Conservation (phyloP, 2,113 vertebrate species). For the Stercorarius parasiticus region DNA sequence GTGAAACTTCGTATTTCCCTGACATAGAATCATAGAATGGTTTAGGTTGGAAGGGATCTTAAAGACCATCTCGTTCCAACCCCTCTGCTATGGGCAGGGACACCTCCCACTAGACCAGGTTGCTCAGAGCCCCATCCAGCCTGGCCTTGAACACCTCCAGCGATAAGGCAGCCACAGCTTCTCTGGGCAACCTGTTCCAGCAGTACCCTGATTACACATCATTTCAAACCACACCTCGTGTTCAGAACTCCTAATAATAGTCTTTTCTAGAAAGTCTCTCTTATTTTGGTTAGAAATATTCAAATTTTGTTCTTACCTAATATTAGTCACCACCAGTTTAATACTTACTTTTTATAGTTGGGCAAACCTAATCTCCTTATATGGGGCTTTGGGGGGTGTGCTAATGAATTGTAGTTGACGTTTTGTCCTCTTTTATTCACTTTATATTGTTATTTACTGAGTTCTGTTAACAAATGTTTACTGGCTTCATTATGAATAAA, state of each 20-base stretch:
- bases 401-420: accelerated
- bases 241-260: background rate
- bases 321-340: background rate
- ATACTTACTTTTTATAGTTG: background rate
- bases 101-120: too few species aligned
- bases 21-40: background rate
- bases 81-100: too few species aligned
- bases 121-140: too few species aligned
- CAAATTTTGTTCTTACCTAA: background rate
- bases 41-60: too few species aligned
- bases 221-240: background rate
- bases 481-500: background rate
- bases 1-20: background rate
- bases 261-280: background rate
- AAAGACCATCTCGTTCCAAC: too few species aligned
- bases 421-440: background rate
- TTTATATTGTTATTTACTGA: background rate
- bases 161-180: too few species aligned
- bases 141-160: too few species aligned
- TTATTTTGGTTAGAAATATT: background rate
- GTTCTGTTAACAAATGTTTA: background rate
- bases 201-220: background rate
- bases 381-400: background rate
- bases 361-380: background rate
- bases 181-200: background rate